These are phyloP conservation scores for Cactoblastis cactorum DNA, from an alignment of 2,888 invertebrate genomes.

Conservation along the genomic window DNA sequence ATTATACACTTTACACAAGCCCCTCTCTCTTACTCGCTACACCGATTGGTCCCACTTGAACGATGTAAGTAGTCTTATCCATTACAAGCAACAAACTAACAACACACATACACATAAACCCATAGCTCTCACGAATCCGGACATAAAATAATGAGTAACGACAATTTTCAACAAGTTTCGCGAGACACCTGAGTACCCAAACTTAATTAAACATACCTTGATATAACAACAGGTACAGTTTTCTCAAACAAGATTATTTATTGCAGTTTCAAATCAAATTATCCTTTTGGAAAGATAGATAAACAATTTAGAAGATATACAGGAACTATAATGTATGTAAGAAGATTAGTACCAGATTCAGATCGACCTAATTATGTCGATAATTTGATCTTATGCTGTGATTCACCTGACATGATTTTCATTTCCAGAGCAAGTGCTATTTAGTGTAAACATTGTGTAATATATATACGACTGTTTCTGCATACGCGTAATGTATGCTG, in stretches of 20 bases:
- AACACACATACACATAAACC: neutral
- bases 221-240: slow-evolving; percentile 4
- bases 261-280: slow-evolving; percentile 18
- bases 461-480: no score
- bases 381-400: slow-evolving; percentile 20
- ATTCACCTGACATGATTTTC: slow-evolving; percentile 11
- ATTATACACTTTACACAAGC: no score
- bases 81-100: no score
- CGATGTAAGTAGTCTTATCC: no score
- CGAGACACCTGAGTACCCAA: slow-evolving; percentile 25
- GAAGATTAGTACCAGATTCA: slow-evolving; percentile 22
- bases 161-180: slow-evolving; percentile 9
- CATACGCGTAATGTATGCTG: no score
- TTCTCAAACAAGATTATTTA: neutral
- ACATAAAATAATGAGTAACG: slow-evolving; percentile 8
- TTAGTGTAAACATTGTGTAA: no score
- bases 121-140: neutral
- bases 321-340: slow-evolving; percentile 13
- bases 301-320: slow-evolving; percentile 21
- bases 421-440: neutral
- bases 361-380: slow-evolving; percentile 22
- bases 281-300: slow-evolving; percentile 23
- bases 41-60: no score
- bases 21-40: no score
- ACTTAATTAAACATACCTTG: slow-evolving; percentile 8